A percentile compares a stretch with the other conserved stretches of the same genome.
These are phyloP conservation scores for Euphysa ruthae DNA, from an alignment of 30 jellyfish, hydroid and myxozoan genomes.

Conservation along the genomic window DNA sequence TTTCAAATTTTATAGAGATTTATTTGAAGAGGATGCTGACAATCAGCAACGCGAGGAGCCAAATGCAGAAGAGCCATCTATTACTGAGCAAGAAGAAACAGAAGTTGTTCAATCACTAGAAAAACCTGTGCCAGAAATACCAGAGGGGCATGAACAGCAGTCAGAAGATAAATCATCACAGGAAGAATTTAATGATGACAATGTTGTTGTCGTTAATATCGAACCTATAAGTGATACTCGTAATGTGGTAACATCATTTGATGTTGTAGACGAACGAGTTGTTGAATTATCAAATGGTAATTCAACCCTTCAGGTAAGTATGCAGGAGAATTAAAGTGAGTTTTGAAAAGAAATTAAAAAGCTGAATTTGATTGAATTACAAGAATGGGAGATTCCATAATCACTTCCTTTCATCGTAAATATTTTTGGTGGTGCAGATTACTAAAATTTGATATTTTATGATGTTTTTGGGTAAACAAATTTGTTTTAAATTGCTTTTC, in stretches of 20 bases:
- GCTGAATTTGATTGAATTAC: too few relatives aligned
- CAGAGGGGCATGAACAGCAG: constrained; percentile 6
- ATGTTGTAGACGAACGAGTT: constrained; percentile 33
- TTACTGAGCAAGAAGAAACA: not conserved
- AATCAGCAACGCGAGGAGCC: constrained; percentile 30
- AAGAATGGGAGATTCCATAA: too few relatives aligned
- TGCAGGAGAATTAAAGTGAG: too few relatives aligned
- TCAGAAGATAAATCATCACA: not conserved
- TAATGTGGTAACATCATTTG: not conserved
- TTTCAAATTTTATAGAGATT: constrained; percentile 52
- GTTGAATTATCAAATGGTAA: constrained; percentile 4
- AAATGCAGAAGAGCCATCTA: not conserved
- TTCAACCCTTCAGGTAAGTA: constrained; percentile 2
- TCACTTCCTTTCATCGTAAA: too few relatives aligned
- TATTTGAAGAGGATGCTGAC: constrained; percentile 59
- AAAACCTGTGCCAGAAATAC: too few relatives aligned
- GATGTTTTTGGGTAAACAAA: too few relatives aligned
- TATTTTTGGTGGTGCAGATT: too few relatives aligned
- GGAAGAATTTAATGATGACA: not conserved
- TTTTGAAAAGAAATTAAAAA: too few relatives aligned
- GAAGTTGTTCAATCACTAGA: too few relatives aligned
- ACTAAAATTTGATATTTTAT: too few relatives aligned
- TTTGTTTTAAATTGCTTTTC: too few relatives aligned
- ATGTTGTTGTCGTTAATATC: not conserved
- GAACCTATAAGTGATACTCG: too few relatives aligned